Base-by-base conservation (phyloP, 2,113 vertebrate species). In the Neogale vison region DNA sequence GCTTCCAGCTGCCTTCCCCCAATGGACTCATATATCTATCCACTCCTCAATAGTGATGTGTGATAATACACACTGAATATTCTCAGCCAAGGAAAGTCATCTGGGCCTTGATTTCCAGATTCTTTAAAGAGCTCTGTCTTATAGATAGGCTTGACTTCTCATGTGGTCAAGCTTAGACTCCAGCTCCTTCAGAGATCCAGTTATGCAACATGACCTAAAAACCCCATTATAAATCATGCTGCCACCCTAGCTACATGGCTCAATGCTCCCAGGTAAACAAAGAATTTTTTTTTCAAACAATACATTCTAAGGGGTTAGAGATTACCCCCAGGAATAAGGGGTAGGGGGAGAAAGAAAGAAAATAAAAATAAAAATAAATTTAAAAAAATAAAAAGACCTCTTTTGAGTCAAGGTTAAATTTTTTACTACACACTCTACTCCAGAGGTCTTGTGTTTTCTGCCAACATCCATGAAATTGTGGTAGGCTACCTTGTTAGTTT, bases 271-370 rank as follows among this genome's bases (percentile, higher is more conserved):
- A 39, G 20, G 24, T 84, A 91, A 90, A 88, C 10, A 55, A 92
- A 39, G 21, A 57, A 12, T 26, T 2, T 72, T 88, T 88, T 88
- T 79, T 39, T 67, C 36, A 69, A 59, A 4, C 3, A 67, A 3
- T n/a, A 14, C 29, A 93, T 57, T 72, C 10, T 52, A 74, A 47
- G 24, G 21, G 1, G 8, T 85, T 82, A 71, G 21, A 63, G 8
- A 89, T 76, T 45, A 76, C 21, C 45, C 31, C 20, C 21, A 89
- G 52, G 36, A 92, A n/a, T 72, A 21, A 71, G 31, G 36, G 36
- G 31, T 7, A 47, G 5, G 8, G 1, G 0, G 23, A 57, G 1
- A 57, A 50, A 52, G 3, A 52, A 17, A 52, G 4, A 52, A 15
- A 50, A 50, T 50, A 4, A 50, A 50, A 52, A 17, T 52, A 52